phyloP scores from a whole-genome alignment of 2,113 vertebrate species.

The Hyaena hyaena region DNA sequence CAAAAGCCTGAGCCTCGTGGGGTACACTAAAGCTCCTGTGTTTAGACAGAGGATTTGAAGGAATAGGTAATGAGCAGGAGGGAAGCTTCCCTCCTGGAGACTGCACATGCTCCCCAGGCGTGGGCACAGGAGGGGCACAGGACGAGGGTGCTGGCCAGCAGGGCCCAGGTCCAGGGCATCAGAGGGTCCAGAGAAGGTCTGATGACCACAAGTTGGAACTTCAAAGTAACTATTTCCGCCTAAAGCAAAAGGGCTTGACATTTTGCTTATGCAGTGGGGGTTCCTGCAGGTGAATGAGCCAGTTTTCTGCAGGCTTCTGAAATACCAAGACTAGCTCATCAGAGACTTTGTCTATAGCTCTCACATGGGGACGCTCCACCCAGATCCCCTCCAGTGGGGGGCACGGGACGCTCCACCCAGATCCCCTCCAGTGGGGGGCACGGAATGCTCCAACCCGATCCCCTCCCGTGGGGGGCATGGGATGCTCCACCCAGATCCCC shows the following conservation, averaged over 20 bases:
- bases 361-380: background rate
- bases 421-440: background rate
- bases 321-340: background rate
- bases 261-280: background rate
- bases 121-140: fast-evolving
- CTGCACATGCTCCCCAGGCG: background rate
- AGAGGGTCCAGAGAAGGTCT: background rate
- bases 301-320: background rate
- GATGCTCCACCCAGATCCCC: no score
- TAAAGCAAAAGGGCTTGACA: background rate
- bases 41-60: background rate
- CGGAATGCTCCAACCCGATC: no score
- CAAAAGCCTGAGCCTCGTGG: background rate
- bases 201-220: background rate
- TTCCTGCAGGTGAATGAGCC: fast-evolving
- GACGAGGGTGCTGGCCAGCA: fast-evolving
- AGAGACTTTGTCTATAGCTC: fast-evolving
- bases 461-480: no score
- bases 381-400: background rate
- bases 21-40: background rate
- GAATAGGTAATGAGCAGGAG: background rate
- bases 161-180: background rate
- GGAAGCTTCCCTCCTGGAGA: background rate
- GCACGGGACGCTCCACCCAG: fast-evolving
- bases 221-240: background rate